phyloP scores from a whole-genome alignment of 2,797 vertebrate species.

The Lepus oiostolus region DNA sequence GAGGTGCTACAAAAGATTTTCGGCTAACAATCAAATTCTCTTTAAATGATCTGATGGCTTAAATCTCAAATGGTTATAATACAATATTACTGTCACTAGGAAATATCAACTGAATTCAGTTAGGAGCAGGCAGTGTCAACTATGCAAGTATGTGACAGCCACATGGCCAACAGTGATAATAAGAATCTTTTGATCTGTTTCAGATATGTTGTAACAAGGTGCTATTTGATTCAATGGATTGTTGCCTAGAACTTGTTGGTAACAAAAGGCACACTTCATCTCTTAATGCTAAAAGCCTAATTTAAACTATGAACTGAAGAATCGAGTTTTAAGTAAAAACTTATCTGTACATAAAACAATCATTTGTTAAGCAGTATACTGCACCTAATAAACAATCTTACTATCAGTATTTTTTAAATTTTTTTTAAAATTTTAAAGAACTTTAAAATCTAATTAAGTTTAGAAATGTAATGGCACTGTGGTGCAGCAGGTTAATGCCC shows the following conservation, averaged over 20 bases:
- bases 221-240: neutral
- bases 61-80: neutral
- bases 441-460: neutral
- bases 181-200: neutral
- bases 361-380: neutral
- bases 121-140: neutral
- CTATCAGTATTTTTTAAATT: neutral
- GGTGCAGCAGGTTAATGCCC: too few species aligned
- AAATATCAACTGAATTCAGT: neutral
- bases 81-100: neutral
- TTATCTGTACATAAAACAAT: neutral
- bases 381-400: neutral
- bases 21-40: neutral
- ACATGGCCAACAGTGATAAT: neutral
- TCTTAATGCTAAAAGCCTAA: neutral
- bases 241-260: neutral
- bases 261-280: neutral
- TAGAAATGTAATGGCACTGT: neutral
- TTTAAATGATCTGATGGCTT: neutral
- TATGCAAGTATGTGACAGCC: neutral
- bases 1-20: neutral
- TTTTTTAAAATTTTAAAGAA: constrained; percentile 15
- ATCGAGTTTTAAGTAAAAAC: constrained; percentile 35
- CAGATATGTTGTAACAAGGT: neutral
- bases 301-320: constrained; percentile 24